Evolutionary conservation across 2,113 vertebrate genomes (phyloP).

Genomic region (Phalacrocorax brasilianus): DNA sequence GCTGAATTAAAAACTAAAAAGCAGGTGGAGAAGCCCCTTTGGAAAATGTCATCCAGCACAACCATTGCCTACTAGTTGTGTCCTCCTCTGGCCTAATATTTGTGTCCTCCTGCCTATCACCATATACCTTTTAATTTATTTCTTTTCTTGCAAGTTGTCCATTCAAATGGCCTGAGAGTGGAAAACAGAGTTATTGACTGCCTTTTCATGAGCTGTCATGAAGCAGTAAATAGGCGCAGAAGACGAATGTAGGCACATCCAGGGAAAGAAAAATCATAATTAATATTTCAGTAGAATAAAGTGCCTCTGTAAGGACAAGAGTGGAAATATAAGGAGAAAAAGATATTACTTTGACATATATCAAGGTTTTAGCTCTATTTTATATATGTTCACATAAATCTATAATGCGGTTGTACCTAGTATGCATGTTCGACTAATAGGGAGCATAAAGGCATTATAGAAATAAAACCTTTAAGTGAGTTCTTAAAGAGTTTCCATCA

Average conservation of each 20-base stretch:
- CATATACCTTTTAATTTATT: not conserved
- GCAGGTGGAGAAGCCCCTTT: not conserved
- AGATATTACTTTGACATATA: not conserved
- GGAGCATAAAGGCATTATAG: not conserved
- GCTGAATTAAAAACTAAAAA: not conserved
- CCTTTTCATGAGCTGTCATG: not conserved
- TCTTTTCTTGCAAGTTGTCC: not conserved
- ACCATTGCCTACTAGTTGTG: not conserved
- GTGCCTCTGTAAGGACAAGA: not conserved
- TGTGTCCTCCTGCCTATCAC: not conserved
- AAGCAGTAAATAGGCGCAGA: constrained; percentile 32
- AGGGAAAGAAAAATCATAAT: constrained; percentile 40
- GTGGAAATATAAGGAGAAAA: not conserved
- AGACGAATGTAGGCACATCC: constrained; percentile 22
- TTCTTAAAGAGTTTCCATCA: not conserved
- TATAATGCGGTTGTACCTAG: not conserved
- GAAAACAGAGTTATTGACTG: not conserved
- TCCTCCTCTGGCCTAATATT: not conserved
- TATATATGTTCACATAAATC: not conserved
- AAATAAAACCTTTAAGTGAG: not conserved
- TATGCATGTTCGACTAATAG: not conserved
- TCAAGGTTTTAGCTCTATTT: not conserved
- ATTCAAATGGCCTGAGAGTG: not conserved
- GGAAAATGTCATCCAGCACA: not conserved
- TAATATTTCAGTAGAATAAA: constrained; percentile 57